Evolutionary conservation across 2,113 vertebrate species (phyloP).

Genomic region (Sander lucioperca): DNA sequence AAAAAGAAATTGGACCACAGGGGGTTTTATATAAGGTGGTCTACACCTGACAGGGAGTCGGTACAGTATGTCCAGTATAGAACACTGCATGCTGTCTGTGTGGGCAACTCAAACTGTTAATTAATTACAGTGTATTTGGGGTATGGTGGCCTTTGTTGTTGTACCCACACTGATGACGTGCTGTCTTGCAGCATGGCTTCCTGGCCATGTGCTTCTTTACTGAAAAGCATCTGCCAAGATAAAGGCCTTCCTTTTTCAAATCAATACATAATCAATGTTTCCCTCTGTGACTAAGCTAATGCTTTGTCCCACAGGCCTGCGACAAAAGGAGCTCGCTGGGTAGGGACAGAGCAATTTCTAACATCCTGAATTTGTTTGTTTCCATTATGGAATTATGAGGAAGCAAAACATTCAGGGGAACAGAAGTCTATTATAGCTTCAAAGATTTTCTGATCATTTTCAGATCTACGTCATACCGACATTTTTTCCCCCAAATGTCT

Average conservation of each 20-base stretch:
- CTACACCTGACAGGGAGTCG: not conserved
- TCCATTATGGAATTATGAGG: not conserved
- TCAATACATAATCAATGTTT: slow-evolving; percentile 52
- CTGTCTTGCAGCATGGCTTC: not conserved
- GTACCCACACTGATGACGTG: not conserved
- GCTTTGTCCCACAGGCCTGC: slow-evolving; percentile 25
- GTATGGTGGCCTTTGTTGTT: not conserved
- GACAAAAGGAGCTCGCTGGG: slow-evolving; percentile 1
- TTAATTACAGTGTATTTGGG: not conserved
- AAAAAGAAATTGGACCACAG: not conserved
- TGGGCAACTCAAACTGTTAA: not conserved
- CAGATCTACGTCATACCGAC: not conserved
- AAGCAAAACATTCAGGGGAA: not conserved
- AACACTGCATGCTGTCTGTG: not conserved
- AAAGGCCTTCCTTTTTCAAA: slow-evolving; percentile 29
- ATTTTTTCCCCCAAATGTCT: not conserved
- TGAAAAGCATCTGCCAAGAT: slow-evolving; percentile 19
- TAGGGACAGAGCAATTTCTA: slow-evolving; percentile 4
- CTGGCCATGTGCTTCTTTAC: not conserved
- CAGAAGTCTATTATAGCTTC: not conserved
- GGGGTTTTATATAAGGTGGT: not conserved
- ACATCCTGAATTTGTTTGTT: slow-evolving; percentile 30
- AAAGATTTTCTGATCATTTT: not conserved
- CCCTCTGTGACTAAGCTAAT: slow-evolving; percentile 24
- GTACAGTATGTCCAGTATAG: not conserved